A percentile compares a stretch with the other conserved stretches of the same genome.
phyloP scores from a whole-genome alignment of 2,888 invertebrate species.

The Drosophila recens region DNA sequence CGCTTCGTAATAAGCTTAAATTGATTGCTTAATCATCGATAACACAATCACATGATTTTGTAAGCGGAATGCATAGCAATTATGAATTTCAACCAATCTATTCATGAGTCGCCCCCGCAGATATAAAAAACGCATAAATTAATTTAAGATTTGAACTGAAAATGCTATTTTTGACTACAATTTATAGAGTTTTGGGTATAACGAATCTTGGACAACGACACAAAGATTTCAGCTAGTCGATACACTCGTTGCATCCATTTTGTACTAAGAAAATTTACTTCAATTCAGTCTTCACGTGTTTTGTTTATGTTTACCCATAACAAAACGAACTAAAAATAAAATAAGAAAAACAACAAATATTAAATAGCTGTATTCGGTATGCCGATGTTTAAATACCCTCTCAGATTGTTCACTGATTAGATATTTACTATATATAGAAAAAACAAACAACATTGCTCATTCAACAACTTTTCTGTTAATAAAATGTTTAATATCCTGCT shows the following conservation, averaged over 20 bases:
- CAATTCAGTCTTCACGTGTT: constrained; percentile 37
- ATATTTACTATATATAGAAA: no score
- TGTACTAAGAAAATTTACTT: constrained; percentile 14
- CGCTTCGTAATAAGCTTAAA: no score
- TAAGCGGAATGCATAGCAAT: constrained; percentile 23
- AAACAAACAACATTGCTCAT: no score
- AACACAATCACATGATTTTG: constrained; percentile 15
- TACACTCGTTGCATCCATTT: constrained; percentile 25
- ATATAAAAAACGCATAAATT: constrained; percentile 15
- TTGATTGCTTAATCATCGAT: constrained; percentile 9
- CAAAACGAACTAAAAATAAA: constrained; percentile 34
- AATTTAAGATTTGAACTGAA: constrained; percentile 5
- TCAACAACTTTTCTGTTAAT: no score
- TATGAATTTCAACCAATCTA: constrained; percentile 21
- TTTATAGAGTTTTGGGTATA: constrained; percentile 24
- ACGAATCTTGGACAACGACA: constrained; percentile 65
- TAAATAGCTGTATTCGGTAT: no score
- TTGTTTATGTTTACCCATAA: constrained; percentile 66
- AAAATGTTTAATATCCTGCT: no score
- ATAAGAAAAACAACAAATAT: not conserved
- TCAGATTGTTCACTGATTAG: not conserved
- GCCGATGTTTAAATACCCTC: not conserved
- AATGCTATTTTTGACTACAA: constrained; percentile 15
- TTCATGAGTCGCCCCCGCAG: constrained; percentile 34
- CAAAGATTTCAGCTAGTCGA: constrained; percentile 25